Evolutionary conservation across 2,113 vertebrate genomes (phyloP), one percentile per base, ranked within the genome.

Genomic region (Microcebus griseorufus): DNA sequence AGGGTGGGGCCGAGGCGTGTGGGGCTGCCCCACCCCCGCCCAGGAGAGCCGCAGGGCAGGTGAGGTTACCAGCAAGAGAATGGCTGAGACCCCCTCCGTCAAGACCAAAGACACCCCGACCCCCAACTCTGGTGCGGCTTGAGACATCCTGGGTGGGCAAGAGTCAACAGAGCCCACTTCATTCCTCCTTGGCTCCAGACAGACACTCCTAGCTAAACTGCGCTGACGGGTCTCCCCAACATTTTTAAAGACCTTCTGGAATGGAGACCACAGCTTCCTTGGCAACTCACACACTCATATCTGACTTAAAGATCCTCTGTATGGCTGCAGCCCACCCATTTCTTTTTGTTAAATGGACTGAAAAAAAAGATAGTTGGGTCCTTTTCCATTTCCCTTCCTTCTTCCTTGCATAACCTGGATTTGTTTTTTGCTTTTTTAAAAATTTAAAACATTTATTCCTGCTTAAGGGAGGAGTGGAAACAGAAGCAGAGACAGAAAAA

Each of bases 161-260:
- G 60, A 48, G 12, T 72, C 55, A 8, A 2, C 62, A 70, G 53
- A n/a, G n/a, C 11, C 22, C 53, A 37, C 16, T n/a, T 51, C 20
- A 42, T 37, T 22, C 75, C 5, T 64, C 39, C 18, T 53, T 6
- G 12, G 25, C 86, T 88, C n/a, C 2, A 9, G 76, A 60, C 91
- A 93, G 73, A 53, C 60, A 22, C 20, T 75, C 88, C 34, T 53
- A 20, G 51, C 18, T 34, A 70, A 39, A 84, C 0, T 10, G 45
- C 29, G 60, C 62, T 2, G 10, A 20, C 6, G 29, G 32, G 27
- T 23, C 75, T 88, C 60, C 55, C 23, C 62, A 84, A 67, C 87
- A 67, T 94, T 92, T 94, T 14, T 48, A 53, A 87, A 97, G 73
- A 13, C 17, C 55, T n/a, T 78, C 82, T 65, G 64, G 72, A 75